These are phyloP conservation scores for Oithona nana DNA, from an alignment of 2,888 invertebrate species.

Conservation along the genomic window DNA sequence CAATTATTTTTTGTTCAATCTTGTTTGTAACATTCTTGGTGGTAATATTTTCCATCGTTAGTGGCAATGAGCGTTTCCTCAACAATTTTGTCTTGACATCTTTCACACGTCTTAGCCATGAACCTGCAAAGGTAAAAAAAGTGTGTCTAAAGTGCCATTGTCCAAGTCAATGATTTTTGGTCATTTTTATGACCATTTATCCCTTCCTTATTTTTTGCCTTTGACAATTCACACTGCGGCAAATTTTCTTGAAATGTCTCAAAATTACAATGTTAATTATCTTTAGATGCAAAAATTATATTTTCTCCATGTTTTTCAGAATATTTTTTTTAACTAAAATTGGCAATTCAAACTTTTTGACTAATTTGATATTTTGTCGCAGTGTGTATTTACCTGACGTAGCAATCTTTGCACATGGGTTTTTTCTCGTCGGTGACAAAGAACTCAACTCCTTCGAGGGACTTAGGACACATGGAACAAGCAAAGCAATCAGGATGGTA, in stretches of 20 bases:
- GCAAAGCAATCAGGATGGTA: background rate
- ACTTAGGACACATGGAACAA: background rate
- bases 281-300: too few species aligned
- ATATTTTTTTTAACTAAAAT: too few species aligned
- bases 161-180: background rate
- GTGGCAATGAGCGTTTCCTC: background rate
- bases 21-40: background rate
- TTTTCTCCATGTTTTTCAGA: too few species aligned
- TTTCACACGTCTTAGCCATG: background rate
- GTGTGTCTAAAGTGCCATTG: background rate
- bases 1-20: too few species aligned
- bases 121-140: background rate
- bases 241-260: too few species aligned
- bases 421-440: constrained; percentile 1
- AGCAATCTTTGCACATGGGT: background rate
- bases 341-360: too few species aligned
- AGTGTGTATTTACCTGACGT: background rate
- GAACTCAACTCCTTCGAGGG: background rate
- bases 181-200: background rate
- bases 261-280: too few species aligned
- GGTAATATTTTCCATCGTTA: background rate
- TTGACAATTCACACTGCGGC: background rate
- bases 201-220: background rate
- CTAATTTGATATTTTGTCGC: too few species aligned
- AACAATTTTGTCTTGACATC: background rate